Evolutionary conservation across 2,888 invertebrate species (phyloP).

Genomic region (Torymus auratus): DNA sequence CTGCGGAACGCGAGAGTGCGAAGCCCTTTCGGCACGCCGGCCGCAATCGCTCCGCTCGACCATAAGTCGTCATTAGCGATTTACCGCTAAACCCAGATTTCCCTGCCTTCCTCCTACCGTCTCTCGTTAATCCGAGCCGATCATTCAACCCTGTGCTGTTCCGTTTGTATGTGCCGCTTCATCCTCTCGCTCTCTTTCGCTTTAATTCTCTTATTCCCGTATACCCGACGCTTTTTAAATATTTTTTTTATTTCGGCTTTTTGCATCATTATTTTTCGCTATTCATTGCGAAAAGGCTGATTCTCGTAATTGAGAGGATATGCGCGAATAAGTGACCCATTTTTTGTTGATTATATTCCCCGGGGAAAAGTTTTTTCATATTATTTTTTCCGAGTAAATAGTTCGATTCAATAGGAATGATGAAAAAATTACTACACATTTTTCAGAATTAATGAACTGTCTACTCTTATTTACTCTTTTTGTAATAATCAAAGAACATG

Average conservation of each 20-base stretch:
- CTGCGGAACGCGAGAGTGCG: background rate
- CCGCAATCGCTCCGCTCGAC: conserved; percentile 34
- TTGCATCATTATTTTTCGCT: background rate
- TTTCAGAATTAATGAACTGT: too few relatives aligned
- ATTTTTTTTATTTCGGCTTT: too few relatives aligned
- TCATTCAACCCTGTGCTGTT: conserved; percentile 1
- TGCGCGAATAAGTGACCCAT: background rate
- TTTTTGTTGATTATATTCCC: too few relatives aligned
- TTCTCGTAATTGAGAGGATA: background rate
- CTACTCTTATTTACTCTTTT: too few relatives aligned
- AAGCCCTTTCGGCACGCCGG: conserved; percentile 9
- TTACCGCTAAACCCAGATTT: conserved; percentile 58
- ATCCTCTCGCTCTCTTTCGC: too few relatives aligned
- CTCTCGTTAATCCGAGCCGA: conserved; percentile 50
- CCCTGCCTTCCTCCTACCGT: background rate
- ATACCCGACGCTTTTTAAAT: too few relatives aligned
- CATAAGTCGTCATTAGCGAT: conserved; percentile 58
- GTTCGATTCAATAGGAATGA: too few relatives aligned
- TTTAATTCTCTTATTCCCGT: too few relatives aligned
- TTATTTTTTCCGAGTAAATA: too few relatives aligned
- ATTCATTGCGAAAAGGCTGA: background rate
- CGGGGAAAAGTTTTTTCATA: too few relatives aligned
- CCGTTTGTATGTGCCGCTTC: background rate
- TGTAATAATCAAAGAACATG: too few relatives aligned
- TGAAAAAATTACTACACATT: too few relatives aligned